phyloP scores from a whole-genome alignment of 2,888 invertebrate species.

The Lobophora halterata region DNA sequence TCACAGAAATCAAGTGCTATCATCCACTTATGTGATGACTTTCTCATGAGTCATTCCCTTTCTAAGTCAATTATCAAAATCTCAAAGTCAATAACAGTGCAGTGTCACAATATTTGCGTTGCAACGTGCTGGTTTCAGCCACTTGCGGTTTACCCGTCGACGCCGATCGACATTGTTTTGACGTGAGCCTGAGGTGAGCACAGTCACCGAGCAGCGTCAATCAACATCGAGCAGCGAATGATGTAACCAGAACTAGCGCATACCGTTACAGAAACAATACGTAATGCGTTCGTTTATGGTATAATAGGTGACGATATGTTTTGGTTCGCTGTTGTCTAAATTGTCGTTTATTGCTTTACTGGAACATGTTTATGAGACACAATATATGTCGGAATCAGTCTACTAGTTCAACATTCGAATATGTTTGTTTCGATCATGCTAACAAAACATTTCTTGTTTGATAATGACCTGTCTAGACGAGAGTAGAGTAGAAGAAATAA shows the following conservation, averaged over 20 bases:
- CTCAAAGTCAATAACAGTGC: slow-evolving; percentile 32
- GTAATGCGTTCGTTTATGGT: slow-evolving; percentile 1
- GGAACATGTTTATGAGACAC: too few relatives aligned
- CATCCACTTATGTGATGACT: too few relatives aligned
- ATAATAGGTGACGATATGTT: not conserved
- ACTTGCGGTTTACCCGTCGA: slow-evolving; percentile 24
- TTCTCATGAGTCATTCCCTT: too few relatives aligned
- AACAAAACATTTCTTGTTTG: too few relatives aligned
- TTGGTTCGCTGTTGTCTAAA: slow-evolving; percentile 4
- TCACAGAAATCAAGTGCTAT: too few relatives aligned
- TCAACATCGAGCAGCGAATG: slow-evolving; percentile 20
- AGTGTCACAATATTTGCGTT: slow-evolving; percentile 33
- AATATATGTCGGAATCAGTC: too few relatives aligned
- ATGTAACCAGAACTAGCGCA: slow-evolving; percentile 30
- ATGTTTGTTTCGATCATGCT: too few relatives aligned
- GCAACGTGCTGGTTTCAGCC: slow-evolving; percentile 2
- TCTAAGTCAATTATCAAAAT: too few relatives aligned
- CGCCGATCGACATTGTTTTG: slow-evolving; percentile 39
- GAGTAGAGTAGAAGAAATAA: too few relatives aligned
- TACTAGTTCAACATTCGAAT: too few relatives aligned
- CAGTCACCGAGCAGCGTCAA: slow-evolving; percentile 8
- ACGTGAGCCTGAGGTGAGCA: slow-evolving; percentile 33
- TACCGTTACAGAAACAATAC: slow-evolving; percentile 19
- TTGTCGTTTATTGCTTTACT: slow-evolving; percentile 1
- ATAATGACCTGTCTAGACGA: too few relatives aligned